These are phyloP conservation scores for Oscheius myriophilus DNA, from an alignment of 2,888 invertebrate genomes.

Conservation along the genomic window DNA sequence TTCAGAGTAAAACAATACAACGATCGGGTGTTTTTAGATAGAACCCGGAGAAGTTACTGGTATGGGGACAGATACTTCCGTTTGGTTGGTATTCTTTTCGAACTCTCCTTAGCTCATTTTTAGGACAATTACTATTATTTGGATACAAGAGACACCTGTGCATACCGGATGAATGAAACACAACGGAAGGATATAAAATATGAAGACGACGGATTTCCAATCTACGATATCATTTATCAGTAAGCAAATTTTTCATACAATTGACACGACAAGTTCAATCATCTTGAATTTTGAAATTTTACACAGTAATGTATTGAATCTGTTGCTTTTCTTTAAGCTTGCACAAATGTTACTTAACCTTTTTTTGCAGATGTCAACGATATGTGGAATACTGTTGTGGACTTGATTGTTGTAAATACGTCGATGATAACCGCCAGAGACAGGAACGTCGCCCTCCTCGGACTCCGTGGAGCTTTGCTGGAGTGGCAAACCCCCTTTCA, in stretches of 20 bases:
- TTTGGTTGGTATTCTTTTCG: conserved; percentile 45
- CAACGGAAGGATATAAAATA: conserved; percentile 62
- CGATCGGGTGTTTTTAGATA: conserved; percentile 64
- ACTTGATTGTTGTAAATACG: conserved; percentile 60
- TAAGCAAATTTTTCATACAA: too few relatives aligned
- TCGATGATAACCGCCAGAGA: conserved; percentile 40
- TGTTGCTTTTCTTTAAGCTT: background rate
- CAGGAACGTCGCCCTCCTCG: conserved; percentile 20
- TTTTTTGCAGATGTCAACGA: conserved; percentile 61
- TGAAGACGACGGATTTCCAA: conserved; percentile 56
- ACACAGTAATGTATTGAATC: too few relatives aligned
- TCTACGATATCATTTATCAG: conserved; percentile 68
- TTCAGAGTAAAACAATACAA: conserved; percentile 63
- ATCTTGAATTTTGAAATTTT: too few relatives aligned
- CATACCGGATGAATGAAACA: conserved; percentile 63
- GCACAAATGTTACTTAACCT: too few relatives aligned
- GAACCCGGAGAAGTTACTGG: conserved; percentile 67
- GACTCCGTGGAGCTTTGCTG: conserved; percentile 1
- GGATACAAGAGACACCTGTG: conserved; percentile 65
- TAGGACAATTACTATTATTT: conserved; percentile 69
- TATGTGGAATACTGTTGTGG: conserved; percentile 69
- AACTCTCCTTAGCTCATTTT: conserved; percentile 9
- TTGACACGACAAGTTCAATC: too few relatives aligned
- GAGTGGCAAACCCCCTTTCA: too few relatives aligned
- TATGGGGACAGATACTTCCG: conserved; percentile 67